phyloP scores from a whole-genome alignment of 2,797 vertebrate species.

The Tapirus indicus region DNA sequence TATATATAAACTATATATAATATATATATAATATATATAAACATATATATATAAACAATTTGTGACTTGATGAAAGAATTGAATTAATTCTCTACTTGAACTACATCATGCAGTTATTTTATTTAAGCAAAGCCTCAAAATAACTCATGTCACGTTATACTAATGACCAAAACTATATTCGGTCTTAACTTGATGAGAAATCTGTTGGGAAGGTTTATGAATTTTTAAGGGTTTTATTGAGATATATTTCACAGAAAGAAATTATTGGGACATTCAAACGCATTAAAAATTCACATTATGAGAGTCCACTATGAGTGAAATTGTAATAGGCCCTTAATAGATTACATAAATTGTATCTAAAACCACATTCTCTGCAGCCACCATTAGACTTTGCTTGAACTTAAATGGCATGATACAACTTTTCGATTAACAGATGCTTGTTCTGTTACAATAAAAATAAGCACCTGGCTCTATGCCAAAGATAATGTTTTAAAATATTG shows the following conservation, averaged over 20 bases:
- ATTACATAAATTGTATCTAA: background rate
- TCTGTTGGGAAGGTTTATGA: background rate
- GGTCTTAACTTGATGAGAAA: slow-evolving; percentile 20
- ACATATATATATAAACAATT: background rate
- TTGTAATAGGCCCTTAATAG: background rate
- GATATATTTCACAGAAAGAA: background rate
- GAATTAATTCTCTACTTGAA: slow-evolving; percentile 29
- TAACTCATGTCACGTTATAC: background rate
- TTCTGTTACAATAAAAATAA: slow-evolving; percentile 20
- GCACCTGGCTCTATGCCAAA: background rate
- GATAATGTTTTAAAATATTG: slow-evolving; percentile 46
- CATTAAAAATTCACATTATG: background rate
- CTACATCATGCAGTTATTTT: background rate
- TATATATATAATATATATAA: too few relatives aligned
- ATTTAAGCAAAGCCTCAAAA: background rate
- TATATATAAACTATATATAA: background rate
- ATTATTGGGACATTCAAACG: slow-evolving; percentile 24
- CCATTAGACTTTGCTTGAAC: background rate
- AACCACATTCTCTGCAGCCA: background rate
- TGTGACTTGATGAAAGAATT: background rate
- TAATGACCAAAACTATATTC: background rate
- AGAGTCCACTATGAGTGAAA: background rate
- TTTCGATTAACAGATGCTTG: background rate
- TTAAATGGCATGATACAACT: background rate
- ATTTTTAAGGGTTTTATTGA: background rate